A percentile compares a stretch with the other conserved stretches of the same genome.
Evolutionary conservation across 2,888 invertebrate species (phyloP).

Genomic region (Eupithecia tripunctaria): DNA sequence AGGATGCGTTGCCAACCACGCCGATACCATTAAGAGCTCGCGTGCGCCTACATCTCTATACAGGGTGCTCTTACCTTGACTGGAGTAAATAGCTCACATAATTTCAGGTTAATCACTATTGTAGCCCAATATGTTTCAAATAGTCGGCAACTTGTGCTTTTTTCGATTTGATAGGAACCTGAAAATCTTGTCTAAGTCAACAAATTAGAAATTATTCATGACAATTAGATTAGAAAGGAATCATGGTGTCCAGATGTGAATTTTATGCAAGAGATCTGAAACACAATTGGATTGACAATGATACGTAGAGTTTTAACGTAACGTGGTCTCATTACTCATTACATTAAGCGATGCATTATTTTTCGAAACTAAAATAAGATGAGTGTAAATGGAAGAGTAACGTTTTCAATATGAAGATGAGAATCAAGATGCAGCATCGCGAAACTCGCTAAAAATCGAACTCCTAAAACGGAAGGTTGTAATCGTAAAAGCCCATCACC

Average conservation of each 20-base stretch:
- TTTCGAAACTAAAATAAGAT: not conserved
- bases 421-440: not conserved
- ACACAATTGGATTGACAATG: not conserved
- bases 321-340: too few species aligned
- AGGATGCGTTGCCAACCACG: slow-evolving; percentile 63
- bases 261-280: not conserved
- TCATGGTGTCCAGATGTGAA: not conserved
- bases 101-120: not conserved
- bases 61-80: slow-evolving; percentile 44
- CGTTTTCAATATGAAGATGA: not conserved
- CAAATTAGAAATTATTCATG: not conserved
- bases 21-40: slow-evolving; percentile 67
- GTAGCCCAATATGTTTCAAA: not conserved
- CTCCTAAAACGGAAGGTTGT: slow-evolving; percentile 4
- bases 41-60: slow-evolving; percentile 56
- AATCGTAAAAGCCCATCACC: slow-evolving; percentile 29
- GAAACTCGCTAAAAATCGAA: not conserved
- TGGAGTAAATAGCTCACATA: not conserved
- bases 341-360: not conserved
- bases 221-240: not conserved
- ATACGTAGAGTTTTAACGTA: not conserved
- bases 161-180: not conserved
- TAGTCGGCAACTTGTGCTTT: not conserved
- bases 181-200: not conserved
- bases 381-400: not conserved